Evolutionary conservation across 2,888 invertebrate species (phyloP), one percentile per base, ranked within the genome.

Genomic region (Chydorus sphaericus): DNA sequence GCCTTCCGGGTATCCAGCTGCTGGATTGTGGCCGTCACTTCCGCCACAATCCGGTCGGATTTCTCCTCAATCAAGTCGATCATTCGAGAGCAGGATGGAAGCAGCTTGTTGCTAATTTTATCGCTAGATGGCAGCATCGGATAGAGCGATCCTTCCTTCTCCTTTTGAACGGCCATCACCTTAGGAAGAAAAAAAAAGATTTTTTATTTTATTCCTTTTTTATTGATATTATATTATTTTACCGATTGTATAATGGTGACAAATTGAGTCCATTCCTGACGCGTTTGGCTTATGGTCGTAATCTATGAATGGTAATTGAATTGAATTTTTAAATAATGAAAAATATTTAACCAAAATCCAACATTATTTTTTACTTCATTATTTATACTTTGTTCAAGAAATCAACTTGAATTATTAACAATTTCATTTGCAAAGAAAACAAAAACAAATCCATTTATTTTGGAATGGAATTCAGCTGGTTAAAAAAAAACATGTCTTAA

Each of bases 71-170:
- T 72, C 64, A 76, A 76, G 30, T 70, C 66, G 33, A 76, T 69
- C 60, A 83, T 71, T 49, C 75, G 75, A 60, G 71, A 71, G 10
- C 44, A 44, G 26, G 23, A 14, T 5, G 44, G 44, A 5, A 20
- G 36, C 18, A 20, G 39, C 8, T 38, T 16, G 11, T 7, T n/a
- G 20, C 23, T 2, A 20, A 44, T 16, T 20, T 26, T 26, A 4
- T 16, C 23, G 14, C 38, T 38, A 14, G 8, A 38, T 50, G 78
- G 80, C 61, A 86, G 78, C 50, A 83, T 76, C 23, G 86, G 85
- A 73, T 85, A 86, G 57, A 86, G 70, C 64, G 84, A 82, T 50
- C 77, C 76, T 65, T 83, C 81, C 64, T 84, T 73, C 68, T 81
- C 49, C 11, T 30, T 30, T 16, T 48, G 26, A 14, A 16, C 49